phyloP scores from a whole-genome alignment of 1,140 invertebrate species.

The Drosophila truncata region DNA sequence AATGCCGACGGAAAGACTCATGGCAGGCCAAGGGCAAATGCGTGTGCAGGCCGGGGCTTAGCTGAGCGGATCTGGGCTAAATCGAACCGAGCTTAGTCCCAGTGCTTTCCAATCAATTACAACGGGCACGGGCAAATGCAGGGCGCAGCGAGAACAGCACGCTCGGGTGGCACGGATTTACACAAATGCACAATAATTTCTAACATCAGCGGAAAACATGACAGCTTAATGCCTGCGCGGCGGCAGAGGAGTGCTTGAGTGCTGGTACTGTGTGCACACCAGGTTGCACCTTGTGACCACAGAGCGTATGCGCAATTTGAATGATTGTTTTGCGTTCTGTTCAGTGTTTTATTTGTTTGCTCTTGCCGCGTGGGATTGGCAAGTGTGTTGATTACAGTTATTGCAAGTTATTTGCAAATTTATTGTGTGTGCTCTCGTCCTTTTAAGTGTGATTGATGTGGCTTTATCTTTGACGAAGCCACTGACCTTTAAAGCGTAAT shows the following conservation, averaged over 20 bases:
- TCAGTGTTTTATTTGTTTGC: constrained; percentile 22
- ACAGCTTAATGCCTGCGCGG: constrained; percentile 66
- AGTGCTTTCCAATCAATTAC: constrained; percentile 79
- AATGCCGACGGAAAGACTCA: constrained; percentile 1
- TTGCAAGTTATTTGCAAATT: constrained; percentile 77
- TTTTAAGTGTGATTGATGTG: constrained; percentile 70
- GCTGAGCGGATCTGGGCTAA: constrained; percentile 7
- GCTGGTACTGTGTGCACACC: constrained; percentile 20
- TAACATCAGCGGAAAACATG: constrained; percentile 63
- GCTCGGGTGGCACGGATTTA: constrained; percentile 71
- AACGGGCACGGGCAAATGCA: constrained; percentile 39
- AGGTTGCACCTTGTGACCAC: constrained; percentile 56
- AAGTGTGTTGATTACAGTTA: constrained; percentile 79
- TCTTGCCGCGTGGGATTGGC: constrained; percentile 23
- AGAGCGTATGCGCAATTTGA: constrained; percentile 78
- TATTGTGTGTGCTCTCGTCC: constrained; percentile 67
- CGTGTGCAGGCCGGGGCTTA: not conserved
- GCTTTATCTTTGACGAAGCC: constrained; percentile 23
- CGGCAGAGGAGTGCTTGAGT: constrained; percentile 2
- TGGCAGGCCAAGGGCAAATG: constrained; percentile 31
- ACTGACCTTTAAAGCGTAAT: not conserved
- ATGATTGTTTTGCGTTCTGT: constrained; percentile 78
- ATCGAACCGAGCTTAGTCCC: constrained; percentile 19
- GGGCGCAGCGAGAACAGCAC: constrained; percentile 54
- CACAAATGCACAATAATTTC: constrained; percentile 83